Conservation (phyloP, 2,797 vertebrate genomes). For the Merluccius polli region DNA sequence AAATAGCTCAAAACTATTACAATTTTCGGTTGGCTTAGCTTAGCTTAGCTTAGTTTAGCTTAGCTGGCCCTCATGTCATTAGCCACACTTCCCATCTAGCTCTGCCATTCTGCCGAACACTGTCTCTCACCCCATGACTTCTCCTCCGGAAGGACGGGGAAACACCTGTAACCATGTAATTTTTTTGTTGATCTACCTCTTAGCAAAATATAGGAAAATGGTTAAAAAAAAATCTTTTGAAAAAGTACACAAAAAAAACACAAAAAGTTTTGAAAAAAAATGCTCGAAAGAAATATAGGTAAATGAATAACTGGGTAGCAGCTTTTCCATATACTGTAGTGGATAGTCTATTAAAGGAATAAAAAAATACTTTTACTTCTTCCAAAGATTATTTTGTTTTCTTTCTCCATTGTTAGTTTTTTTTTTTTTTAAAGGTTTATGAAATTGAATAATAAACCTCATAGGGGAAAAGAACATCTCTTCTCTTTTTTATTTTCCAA, state of each 20-base stretch:
- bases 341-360: constrained; percentile 74
- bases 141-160: constrained; percentile 57
- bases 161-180: constrained; percentile 73
- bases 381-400: constrained; percentile 79
- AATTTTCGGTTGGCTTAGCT: not conserved
- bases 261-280: constrained; percentile 60
- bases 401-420: constrained; percentile 64
- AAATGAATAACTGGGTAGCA: constrained; percentile 82
- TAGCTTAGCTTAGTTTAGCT: not conserved
- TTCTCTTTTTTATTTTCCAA: constrained; percentile 32
- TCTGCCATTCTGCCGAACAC: constrained; percentile 33
- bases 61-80: not conserved
- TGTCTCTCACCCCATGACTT: constrained; percentile 35
- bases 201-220: constrained; percentile 78
- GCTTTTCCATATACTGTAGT: constrained; percentile 87
- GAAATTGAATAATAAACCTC: constrained; percentile 57
- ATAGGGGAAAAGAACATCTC: constrained; percentile 47
- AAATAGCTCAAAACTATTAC: not conserved
- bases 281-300: constrained; percentile 68
- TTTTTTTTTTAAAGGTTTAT: constrained; percentile 55
- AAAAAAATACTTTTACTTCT: constrained; percentile 64
- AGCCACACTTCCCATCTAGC: constrained; percentile 12
- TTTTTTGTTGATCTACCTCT: constrained; percentile 97
- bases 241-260: constrained; percentile 59
- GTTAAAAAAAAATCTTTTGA: constrained; percentile 59